These are phyloP conservation scores for Melitaea cinxia DNA, from an alignment of 1,140 invertebrate genomes.

Conservation along the genomic window DNA sequence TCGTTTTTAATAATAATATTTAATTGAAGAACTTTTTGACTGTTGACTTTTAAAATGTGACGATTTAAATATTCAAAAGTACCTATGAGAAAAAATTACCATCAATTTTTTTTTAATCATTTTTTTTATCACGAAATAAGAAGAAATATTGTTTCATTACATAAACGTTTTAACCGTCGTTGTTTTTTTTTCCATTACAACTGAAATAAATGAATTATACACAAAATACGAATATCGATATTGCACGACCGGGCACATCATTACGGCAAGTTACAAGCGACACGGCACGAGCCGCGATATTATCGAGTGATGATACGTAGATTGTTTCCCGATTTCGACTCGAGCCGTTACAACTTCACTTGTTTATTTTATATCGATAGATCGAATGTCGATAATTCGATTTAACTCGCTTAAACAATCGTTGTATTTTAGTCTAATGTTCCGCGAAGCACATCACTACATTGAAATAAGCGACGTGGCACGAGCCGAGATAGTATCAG, in stretches of 20 bases:
- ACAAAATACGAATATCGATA: background rate
- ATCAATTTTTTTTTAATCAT: too few species aligned
- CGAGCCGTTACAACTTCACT: constrained; percentile 20
- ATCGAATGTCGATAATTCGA: constrained; percentile 1
- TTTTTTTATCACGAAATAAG: too few species aligned
- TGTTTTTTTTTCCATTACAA: too few species aligned
- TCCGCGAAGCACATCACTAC: constrained; percentile 41
- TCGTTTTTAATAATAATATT: background rate
- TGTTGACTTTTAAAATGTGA: too few species aligned
- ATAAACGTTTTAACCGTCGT: too few species aligned
- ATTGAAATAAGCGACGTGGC: constrained; percentile 60
- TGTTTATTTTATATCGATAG: constrained; percentile 7
- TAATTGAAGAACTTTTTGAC: too few species aligned
- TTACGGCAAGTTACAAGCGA: constrained; percentile 21
- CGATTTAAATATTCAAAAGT: too few species aligned
- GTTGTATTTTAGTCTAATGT: background rate
- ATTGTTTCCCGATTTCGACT: constrained; percentile 31
- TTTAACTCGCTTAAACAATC: background rate
- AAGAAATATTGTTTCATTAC: too few species aligned
- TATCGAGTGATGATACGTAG: constrained; percentile 37
- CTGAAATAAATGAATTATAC: too few species aligned
- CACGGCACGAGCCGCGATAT: constrained; percentile 36
- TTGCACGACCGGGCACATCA: constrained; percentile 12
- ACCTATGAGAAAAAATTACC: too few species aligned
- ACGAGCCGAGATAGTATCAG: constrained; percentile 65